Evolutionary conservation across 2,113 vertebrate species (phyloP).

Genomic region (Hypanus sabinus): DNA sequence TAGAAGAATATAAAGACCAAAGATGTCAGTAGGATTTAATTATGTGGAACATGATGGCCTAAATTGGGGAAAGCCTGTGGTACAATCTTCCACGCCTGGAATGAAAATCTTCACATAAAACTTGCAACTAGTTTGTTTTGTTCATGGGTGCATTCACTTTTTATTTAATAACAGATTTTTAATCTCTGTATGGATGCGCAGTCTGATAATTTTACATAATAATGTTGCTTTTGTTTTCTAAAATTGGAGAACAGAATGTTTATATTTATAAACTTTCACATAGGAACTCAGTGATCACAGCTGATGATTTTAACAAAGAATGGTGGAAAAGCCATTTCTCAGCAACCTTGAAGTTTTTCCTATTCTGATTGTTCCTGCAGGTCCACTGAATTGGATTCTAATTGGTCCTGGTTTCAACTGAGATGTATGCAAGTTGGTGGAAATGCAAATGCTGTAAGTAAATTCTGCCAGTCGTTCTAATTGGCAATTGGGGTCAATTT

Average conservation of each 20-base stretch:
- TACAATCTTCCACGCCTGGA: background rate
- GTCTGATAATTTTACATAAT: background rate
- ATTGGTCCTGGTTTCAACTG: slow-evolving; percentile 96
- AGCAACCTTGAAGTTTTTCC: background rate
- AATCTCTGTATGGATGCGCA: background rate
- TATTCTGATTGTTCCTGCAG: slow-evolving; percentile 49
- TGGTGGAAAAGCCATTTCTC: background rate
- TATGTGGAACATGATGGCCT: no score
- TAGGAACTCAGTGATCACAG: background rate
- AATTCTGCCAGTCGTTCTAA: background rate
- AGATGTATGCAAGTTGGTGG: slow-evolving; percentile 96
- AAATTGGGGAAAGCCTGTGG: background rate
- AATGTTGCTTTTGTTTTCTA: background rate
- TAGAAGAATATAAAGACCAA: background rate
- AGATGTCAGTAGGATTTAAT: background rate
- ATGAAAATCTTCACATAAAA: background rate
- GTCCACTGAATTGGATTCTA: slow-evolving; percentile 91
- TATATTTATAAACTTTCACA: background rate
- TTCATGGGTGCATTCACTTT: background rate
- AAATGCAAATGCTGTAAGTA: slow-evolving; percentile 81
- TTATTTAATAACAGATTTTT: background rate
- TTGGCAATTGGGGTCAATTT: background rate
- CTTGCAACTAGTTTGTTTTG: background rate
- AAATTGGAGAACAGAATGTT: background rate
- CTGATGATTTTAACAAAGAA: background rate